phyloP scores from a whole-genome alignment of 2,113 vertebrate genomes.

The Megaleporinus macrocephalus region DNA sequence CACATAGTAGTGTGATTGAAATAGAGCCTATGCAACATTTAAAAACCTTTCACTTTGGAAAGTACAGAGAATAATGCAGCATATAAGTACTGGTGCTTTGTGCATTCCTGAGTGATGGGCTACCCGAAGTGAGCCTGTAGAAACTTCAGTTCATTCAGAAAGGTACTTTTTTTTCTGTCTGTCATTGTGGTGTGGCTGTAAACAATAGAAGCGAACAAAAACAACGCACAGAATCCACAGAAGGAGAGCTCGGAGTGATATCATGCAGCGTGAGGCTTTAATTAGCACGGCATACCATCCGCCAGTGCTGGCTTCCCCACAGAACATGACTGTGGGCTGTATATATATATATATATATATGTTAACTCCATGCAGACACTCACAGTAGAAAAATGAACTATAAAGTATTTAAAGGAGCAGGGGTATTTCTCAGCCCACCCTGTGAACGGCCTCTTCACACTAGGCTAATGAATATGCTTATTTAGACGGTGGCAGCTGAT shows the following conservation, averaged over 20 bases:
- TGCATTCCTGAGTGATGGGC: conserved; percentile 28
- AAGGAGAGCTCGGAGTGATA: not conserved
- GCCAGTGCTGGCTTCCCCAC: not conserved
- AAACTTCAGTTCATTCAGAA: not conserved
- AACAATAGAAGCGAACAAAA: conserved; percentile 9
- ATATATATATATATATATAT: conserved; percentile 7
- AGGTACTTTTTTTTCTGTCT: not conserved
- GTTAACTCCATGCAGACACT: conserved; percentile 2
- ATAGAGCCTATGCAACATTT: not conserved
- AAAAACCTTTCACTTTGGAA: not conserved
- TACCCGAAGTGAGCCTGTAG: not conserved
- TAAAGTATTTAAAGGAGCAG: not conserved
- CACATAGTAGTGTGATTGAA: not conserved
- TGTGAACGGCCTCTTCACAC: not conserved
- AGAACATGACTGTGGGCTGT: not conserved
- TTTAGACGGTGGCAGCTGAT: not conserved
- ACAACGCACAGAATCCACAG: not conserved
- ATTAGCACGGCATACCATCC: conserved; percentile 12
- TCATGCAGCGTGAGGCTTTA: conserved; percentile 15
- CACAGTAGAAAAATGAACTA: not conserved
- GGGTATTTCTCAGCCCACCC: not conserved
- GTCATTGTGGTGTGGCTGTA: not conserved
- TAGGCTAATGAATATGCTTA: not conserved
- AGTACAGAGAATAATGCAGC: conserved; percentile 10
- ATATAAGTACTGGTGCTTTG: conserved; percentile 23